phyloP scores from a whole-genome alignment of 2,113 vertebrate genomes.

The Vulpes lagopus region DNA sequence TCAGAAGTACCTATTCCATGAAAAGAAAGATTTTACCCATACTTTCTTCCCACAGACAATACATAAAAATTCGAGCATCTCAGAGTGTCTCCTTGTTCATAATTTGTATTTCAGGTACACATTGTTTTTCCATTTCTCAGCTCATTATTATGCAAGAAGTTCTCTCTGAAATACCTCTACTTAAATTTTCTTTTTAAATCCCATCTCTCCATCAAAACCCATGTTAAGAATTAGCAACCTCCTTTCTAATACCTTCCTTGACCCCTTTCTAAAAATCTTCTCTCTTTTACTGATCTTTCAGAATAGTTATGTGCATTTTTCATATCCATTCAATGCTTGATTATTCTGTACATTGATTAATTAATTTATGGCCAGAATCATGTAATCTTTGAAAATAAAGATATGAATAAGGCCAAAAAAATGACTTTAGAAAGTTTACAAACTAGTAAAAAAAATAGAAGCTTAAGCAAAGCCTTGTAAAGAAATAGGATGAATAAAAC shows the following conservation, averaged over 20 bases:
- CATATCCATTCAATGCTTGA: not conserved
- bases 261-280: not conserved
- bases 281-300: not conserved
- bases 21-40: not conserved
- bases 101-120: not conserved
- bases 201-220: not conserved
- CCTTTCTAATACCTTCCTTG: not conserved
- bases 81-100: not conserved
- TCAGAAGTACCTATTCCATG: not conserved
- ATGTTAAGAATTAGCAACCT: not conserved
- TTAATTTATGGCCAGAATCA: not conserved
- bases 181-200: not conserved
- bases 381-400: not conserved
- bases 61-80: not conserved
- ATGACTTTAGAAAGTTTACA: not conserved
- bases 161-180: not conserved
- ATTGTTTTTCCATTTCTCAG: not conserved
- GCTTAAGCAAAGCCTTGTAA: not conserved
- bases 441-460: not conserved
- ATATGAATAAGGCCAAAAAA: not conserved
- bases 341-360: not conserved
- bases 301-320: not conserved
- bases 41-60: not conserved
- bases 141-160: not conserved
- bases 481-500: not conserved